These are phyloP conservation scores for Bicyclus anynana DNA, from an alignment of 1,140 invertebrate genomes.

Conservation along the genomic window DNA sequence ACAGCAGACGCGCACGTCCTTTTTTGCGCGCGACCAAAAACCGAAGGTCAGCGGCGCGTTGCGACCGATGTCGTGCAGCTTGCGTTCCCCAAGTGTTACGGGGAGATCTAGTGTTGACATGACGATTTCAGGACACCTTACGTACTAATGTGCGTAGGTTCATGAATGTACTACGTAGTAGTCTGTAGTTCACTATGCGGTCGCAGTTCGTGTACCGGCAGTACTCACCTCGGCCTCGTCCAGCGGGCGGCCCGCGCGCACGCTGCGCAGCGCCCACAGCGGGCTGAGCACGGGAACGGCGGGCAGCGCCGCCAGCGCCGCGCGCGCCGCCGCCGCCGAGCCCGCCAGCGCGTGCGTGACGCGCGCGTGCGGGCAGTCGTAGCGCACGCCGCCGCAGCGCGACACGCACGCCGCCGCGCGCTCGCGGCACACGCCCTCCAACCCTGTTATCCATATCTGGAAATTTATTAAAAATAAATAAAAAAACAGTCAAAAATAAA, in stretches of 20 bases:
- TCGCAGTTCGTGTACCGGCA: no score
- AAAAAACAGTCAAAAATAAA: no score
- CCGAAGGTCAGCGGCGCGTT: no score
- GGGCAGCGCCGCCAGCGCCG: conserved; percentile 77
- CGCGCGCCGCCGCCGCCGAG: conserved; percentile 17
- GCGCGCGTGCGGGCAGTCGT: conserved; percentile 84
- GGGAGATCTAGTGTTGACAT: no score
- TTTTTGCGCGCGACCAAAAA: no score
- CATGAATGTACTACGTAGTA: no score
- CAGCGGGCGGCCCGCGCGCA: conserved; percentile 73
- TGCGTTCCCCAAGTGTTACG: no score
- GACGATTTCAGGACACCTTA: no score
- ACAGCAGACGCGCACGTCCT: no score
- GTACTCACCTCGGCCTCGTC: conserved; percentile 42
- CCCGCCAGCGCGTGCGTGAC: conserved; percentile 84
- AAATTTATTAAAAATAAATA: not conserved
- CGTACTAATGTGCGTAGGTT: no score
- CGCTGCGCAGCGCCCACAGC: conserved; percentile 87
- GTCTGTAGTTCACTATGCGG: no score
- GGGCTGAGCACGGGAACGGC: conserved; percentile 81
- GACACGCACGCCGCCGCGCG: conserved; percentile 89
- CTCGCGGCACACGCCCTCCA: conserved; percentile 78
- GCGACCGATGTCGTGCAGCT: no score
- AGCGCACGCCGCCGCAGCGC: conserved; percentile 87
- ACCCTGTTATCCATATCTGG: conserved; percentile 56